Conservation (phyloP, 2,113 vertebrate genomes). For the Etheostoma cragini region DNA sequence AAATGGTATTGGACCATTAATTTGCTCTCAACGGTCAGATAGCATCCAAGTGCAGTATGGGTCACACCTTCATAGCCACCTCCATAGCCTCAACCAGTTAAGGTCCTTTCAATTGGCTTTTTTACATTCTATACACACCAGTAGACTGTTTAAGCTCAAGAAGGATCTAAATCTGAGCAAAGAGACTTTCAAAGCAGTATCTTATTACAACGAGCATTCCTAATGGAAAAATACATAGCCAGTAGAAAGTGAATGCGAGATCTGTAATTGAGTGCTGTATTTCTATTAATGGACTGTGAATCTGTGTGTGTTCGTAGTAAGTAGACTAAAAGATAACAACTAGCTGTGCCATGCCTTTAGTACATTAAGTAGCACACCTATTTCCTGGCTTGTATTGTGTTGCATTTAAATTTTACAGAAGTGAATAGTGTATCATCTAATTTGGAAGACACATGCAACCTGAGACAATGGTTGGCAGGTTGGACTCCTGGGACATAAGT, state of each 20-base stretch:
- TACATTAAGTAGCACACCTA: slow-evolving; percentile 9
- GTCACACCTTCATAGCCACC: background rate
- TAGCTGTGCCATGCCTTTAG: background rate
- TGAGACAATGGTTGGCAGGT: background rate
- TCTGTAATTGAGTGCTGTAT: slow-evolving; percentile 43
- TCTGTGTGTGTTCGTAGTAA: slow-evolving; percentile 21
- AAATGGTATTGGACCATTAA: too few species aligned
- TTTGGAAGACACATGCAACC: background rate
- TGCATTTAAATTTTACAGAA: background rate
- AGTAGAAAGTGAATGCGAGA: slow-evolving; percentile 34
- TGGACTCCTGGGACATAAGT: background rate
- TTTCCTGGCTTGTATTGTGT: background rate
- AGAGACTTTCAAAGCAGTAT: slow-evolving; percentile 34
- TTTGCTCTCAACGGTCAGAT: background rate
- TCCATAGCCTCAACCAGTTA: background rate
- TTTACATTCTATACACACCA: background rate
- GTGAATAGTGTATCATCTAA: background rate
- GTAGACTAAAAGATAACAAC: slow-evolving; percentile 28
- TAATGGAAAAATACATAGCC: slow-evolving; percentile 25
- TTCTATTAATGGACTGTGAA: slow-evolving; percentile 45
- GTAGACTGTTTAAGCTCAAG: background rate
- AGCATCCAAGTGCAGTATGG: background rate
- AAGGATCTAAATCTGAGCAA: slow-evolving; percentile 11
- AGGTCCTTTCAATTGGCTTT: background rate
- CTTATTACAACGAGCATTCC: slow-evolving; percentile 34